Conservation (phyloP, 2,888 invertebrate species). For the Agonopterix alstromeriana region DNA sequence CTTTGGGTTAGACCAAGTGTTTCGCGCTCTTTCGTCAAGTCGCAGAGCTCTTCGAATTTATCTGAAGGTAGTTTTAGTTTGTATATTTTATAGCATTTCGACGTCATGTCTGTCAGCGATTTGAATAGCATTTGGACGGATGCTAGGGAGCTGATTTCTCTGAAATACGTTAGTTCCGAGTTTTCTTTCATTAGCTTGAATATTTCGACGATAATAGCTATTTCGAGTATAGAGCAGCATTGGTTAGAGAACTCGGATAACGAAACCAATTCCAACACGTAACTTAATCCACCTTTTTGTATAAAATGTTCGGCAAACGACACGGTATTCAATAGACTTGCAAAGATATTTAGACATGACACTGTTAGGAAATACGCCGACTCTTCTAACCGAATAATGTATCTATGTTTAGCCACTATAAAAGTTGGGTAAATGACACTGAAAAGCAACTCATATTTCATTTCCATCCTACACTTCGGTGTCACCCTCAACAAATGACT, state of each 20-base stretch:
- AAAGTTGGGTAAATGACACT: constrained; percentile 79
- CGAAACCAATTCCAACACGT: constrained; percentile 71
- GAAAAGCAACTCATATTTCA: constrained; percentile 76
- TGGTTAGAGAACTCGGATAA: constrained; percentile 74
- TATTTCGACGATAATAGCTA: constrained; percentile 77
- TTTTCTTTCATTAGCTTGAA: constrained; percentile 60
- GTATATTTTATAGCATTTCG: constrained; percentile 52
- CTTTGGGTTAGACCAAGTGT: constrained; percentile 22
- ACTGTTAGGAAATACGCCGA: constrained; percentile 75
- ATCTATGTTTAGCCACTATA: constrained; percentile 69
- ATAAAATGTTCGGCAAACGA: constrained; percentile 77
- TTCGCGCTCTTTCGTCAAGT: constrained; percentile 39
- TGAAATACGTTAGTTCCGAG: constrained; percentile 37
- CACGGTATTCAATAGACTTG: constrained; percentile 72
- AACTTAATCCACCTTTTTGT: constrained; percentile 73
- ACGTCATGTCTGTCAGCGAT: constrained; percentile 50
- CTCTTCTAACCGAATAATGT: constrained; percentile 60
- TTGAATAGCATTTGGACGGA: constrained; percentile 65
- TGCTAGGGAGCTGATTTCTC: constrained; percentile 52
- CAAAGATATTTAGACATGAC: constrained; percentile 78
- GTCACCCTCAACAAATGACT: constrained; percentile 77
- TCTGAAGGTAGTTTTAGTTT: constrained; percentile 41
- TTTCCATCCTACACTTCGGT: constrained; percentile 68
- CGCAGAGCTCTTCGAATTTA: constrained; percentile 43
- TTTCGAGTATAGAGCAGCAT: constrained; percentile 78